Conservation (phyloP, 2,888 invertebrate species). For the Drosophila monieri region DNA sequence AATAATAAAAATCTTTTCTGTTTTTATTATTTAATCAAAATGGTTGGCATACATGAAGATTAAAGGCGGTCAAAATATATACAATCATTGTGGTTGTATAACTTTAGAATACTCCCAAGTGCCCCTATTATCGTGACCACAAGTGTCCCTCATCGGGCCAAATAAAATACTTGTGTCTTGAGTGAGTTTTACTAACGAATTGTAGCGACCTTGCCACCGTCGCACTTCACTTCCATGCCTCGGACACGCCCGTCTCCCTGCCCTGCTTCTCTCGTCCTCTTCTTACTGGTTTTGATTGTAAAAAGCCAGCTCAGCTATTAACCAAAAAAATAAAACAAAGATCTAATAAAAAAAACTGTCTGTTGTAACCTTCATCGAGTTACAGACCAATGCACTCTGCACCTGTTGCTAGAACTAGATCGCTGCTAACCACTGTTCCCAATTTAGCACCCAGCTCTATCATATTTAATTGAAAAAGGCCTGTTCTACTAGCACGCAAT, state of each 20-base stretch:
- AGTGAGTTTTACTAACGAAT: too few species aligned
- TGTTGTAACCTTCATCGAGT: slow-evolving; percentile 17
- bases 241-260: slow-evolving; percentile 9
- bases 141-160: slow-evolving; percentile 11
- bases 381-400: slow-evolving; percentile 26
- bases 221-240: slow-evolving; percentile 42
- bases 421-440: not conserved
- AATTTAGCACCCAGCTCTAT: slow-evolving; percentile 2
- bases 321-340: not conserved
- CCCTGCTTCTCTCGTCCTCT: not conserved
- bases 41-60: not conserved
- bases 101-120: not conserved
- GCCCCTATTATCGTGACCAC: not conserved
- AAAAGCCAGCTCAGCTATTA: not conserved
- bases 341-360: slow-evolving; percentile 8
- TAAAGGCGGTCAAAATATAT: not conserved
- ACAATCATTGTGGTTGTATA: too few species aligned
- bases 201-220: slow-evolving; percentile 61
- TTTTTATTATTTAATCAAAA: not conserved
- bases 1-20: too few species aligned
- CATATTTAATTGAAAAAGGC: slow-evolving; percentile 11
- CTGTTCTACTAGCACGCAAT: not conserved
- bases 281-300: slow-evolving; percentile 17
- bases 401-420: slow-evolving; percentile 23
- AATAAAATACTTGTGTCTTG: too few species aligned